Evolutionary conservation across 2,888 invertebrate genomes (phyloP).

Genomic region (Beris morrisii): DNA sequence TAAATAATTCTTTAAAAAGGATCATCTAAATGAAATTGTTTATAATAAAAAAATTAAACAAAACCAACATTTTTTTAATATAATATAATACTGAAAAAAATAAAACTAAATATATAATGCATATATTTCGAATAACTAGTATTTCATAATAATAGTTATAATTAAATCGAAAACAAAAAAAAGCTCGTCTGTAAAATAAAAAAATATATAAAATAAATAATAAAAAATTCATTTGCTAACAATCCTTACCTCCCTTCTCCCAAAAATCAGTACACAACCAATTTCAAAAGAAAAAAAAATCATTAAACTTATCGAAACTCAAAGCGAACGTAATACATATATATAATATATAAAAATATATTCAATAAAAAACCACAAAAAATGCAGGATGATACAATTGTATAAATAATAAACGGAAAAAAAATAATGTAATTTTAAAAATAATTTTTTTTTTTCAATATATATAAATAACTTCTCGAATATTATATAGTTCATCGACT

Average conservation of each 20-base stretch:
- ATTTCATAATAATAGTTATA: slow-evolving; percentile 7
- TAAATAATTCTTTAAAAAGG: slow-evolving; percentile 5
- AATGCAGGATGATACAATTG: slow-evolving; percentile 16
- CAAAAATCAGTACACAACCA: background rate
- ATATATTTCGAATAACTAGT: background rate
- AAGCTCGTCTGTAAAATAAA: slow-evolving; percentile 18
- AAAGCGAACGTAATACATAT: no score
- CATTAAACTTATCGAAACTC: background rate
- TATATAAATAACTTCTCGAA: slow-evolving; percentile 34
- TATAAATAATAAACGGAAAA: slow-evolving; percentile 9
- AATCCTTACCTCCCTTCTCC: background rate
- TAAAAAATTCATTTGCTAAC: slow-evolving; percentile 22
- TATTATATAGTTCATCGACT: slow-evolving; percentile 40
- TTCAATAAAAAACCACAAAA: background rate
- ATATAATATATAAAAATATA: slow-evolving; percentile 9
- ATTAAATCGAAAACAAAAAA: background rate
- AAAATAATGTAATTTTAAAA: slow-evolving; percentile 17
- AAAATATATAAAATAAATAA: slow-evolving; percentile 22
- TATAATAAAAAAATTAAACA: background rate
- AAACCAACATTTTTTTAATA: slow-evolving; percentile 1
- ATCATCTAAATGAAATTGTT: no score
- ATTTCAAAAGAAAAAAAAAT: background rate
- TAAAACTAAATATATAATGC: slow-evolving; percentile 4
- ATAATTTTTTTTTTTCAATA: slow-evolving; percentile 34
- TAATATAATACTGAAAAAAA: slow-evolving; percentile 13